Evolutionary conservation across 2,888 invertebrate species (phyloP).

Genomic region (Thera obeliscata): DNA sequence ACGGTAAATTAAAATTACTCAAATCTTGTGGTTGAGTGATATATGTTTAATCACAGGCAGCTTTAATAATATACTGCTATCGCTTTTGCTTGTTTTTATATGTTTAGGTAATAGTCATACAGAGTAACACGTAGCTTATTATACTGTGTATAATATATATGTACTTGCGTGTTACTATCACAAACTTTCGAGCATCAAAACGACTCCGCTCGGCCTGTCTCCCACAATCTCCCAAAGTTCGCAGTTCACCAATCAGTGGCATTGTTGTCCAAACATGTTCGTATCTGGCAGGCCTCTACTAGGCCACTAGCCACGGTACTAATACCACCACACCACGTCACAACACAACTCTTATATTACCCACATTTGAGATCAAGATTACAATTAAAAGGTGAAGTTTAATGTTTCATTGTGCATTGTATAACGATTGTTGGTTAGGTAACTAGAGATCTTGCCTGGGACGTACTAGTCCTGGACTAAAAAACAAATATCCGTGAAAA

Average conservation of each 20-base stretch:
- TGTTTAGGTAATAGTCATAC: too few relatives aligned
- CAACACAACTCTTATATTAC: neutral
- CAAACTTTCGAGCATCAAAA: neutral
- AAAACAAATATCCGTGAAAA: too few relatives aligned
- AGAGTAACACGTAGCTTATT: too few relatives aligned
- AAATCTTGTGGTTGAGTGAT: too few relatives aligned
- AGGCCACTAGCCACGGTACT: neutral
- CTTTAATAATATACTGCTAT: too few relatives aligned
- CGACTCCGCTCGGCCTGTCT: neutral
- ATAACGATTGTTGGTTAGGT: constrained; percentile 27
- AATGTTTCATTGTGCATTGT: constrained; percentile 54
- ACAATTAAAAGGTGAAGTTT: constrained; percentile 50
- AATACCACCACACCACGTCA: neutral
- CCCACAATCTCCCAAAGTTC: constrained; percentile 34
- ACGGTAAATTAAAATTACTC: too few relatives aligned
- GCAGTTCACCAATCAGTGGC: constrained; percentile 51
- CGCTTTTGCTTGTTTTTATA: too few relatives aligned
- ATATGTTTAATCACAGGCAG: too few relatives aligned
- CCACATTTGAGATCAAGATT: constrained; percentile 43
- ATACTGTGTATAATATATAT: too few relatives aligned
- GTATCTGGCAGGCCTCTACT: constrained; percentile 22
- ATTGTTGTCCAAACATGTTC: constrained; percentile 51
- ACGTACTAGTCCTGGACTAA: constrained; percentile 1
- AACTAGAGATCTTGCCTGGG: constrained; percentile 15
- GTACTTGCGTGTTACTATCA: neutral